Percentiles rank a stretch among this genome's conserved stretches.
These are phyloP conservation scores for Dryococelus australis DNA, from an alignment of 2,888 invertebrate genomes.

Conservation along the genomic window DNA sequence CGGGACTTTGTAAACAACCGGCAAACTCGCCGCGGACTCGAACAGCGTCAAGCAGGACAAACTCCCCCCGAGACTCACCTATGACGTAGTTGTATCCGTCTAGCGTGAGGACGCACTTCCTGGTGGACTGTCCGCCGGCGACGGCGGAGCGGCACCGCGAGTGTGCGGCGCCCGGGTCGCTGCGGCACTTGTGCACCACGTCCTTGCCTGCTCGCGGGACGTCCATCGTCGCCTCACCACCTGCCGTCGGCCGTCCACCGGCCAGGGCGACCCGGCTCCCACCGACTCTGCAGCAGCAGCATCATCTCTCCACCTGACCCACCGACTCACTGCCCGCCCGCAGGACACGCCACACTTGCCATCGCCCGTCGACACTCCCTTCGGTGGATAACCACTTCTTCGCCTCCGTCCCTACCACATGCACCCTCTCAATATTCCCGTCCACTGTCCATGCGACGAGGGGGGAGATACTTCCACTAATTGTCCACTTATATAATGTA, in stretches of 20 bases:
- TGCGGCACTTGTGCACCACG: slow-evolving; percentile 72
- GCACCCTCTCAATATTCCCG: not conserved
- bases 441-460: too few species aligned
- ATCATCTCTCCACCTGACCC: not conserved
- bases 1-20: too few species aligned
- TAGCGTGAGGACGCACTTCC: slow-evolving; percentile 82
- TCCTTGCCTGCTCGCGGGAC: slow-evolving; percentile 59
- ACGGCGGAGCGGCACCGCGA: slow-evolving; percentile 53
- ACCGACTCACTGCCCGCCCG: slow-evolving; percentile 22
- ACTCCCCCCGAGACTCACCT: slow-evolving; percentile 66
- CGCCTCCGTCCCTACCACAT: slow-evolving; percentile 46
- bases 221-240: slow-evolving; percentile 33
- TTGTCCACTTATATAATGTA: too few species aligned
- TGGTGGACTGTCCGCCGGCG: slow-evolving; percentile 66
- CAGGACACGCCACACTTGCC: slow-evolving; percentile 51
- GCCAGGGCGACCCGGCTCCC: not conserved
- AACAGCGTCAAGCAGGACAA: too few species aligned
- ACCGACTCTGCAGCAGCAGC: not conserved
- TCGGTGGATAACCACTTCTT: not conserved
- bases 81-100: slow-evolving; percentile 90
- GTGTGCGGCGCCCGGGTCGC: slow-evolving; percentile 62
- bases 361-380: slow-evolving; percentile 51
- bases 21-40: too few species aligned
- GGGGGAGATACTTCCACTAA: too few species aligned
- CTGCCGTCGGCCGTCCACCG: slow-evolving; percentile 34